These are phyloP conservation scores for Drepanosiphum platanoidis DNA, from an alignment of 2,888 invertebrate genomes.

Conservation along the genomic window DNA sequence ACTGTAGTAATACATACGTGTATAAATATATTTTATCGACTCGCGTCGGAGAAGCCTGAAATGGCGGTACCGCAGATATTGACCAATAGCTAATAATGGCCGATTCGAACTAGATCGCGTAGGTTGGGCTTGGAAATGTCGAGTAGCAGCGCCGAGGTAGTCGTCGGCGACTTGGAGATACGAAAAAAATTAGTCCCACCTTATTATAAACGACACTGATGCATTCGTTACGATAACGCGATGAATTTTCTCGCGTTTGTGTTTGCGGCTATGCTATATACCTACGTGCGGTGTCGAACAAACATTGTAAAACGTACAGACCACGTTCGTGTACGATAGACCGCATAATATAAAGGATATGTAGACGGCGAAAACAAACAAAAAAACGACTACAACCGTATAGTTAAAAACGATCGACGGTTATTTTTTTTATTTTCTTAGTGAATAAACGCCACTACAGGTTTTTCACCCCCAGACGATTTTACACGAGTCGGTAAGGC, in stretches of 20 bases:
- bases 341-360: not conserved
- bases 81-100: slow-evolving; percentile 14
- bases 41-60: not conserved
- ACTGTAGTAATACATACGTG: too few relatives aligned
- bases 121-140: slow-evolving; percentile 43
- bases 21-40: slow-evolving; percentile 16
- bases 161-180: not conserved
- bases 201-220: slow-evolving; percentile 22
- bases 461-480: slow-evolving; percentile 19
- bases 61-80: not conserved
- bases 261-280: not conserved
- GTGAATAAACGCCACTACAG: slow-evolving; percentile 1
- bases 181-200: slow-evolving; percentile 28
- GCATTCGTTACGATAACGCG: slow-evolving; percentile 28
- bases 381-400: not conserved
- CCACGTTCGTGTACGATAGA: too few relatives aligned
- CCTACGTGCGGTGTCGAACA: not conserved
- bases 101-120: slow-evolving; percentile 31
- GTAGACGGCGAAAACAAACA: not conserved
- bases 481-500: not conserved
- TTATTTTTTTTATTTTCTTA: slow-evolving; percentile 21
- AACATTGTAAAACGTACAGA: not conserved
- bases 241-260: slow-evolving; percentile 2
- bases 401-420: slow-evolving; percentile 13
- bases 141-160: not conserved